These are phyloP conservation scores for Antrozous pallidus DNA, from an alignment of 2,797 vertebrate genomes.

Conservation along the genomic window DNA sequence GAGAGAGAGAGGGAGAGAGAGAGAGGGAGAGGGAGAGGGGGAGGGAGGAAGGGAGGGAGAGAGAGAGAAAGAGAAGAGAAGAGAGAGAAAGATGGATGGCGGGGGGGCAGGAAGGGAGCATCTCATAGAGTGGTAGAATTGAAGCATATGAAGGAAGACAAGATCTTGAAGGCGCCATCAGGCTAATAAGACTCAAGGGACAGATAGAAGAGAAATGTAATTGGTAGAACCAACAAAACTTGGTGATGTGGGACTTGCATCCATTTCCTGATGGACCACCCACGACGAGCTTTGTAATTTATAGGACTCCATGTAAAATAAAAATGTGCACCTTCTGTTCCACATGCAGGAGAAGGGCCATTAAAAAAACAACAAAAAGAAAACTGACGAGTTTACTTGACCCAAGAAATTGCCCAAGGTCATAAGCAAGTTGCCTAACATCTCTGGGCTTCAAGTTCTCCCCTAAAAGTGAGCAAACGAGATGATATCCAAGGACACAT, in stretches of 20 bases:
- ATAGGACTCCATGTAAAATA: neutral
- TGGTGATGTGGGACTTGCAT: neutral
- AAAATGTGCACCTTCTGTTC: neutral
- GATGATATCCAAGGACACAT: neutral
- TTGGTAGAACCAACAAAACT: neutral
- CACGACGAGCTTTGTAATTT: neutral
- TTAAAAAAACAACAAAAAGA: too few relatives aligned
- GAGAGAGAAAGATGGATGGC: neutral
- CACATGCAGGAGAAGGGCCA: neutral
- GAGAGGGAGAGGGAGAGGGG: too few relatives aligned
- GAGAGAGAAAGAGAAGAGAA: too few relatives aligned
- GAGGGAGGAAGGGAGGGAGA: too few relatives aligned
- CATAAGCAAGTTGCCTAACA: neutral
- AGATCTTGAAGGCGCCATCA: neutral
- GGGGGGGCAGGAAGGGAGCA: too few relatives aligned
- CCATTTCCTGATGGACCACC: neutral
- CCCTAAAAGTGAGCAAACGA: neutral
- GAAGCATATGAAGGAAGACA: neutral
- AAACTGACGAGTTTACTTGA: slow-evolving; percentile 29
- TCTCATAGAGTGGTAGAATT: neutral
- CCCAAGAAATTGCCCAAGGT: neutral
- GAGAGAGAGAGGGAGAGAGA: too few relatives aligned
- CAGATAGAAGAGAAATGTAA: neutral
- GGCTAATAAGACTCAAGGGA: neutral
- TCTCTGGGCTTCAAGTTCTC: neutral